Base-by-base conservation (phyloP, 1,140 invertebrate genomes). In the Diachasmimorpha longicaudata region DNA sequence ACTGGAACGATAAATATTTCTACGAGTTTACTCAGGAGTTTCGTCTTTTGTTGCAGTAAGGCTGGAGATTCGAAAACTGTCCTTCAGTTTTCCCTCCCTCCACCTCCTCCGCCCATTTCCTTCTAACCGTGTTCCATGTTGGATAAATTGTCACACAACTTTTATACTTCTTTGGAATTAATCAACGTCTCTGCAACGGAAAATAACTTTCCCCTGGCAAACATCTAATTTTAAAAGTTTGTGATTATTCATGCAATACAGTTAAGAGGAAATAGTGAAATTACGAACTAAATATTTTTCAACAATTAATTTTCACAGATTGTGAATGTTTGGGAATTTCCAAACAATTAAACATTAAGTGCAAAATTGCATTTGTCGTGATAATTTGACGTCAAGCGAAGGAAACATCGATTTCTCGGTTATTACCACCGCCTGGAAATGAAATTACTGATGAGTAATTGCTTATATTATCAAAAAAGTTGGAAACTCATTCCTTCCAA, bases 1-100 rank as follows among this genome's bases (percentile, higher is more conserved):
- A 70, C 69, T 70, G 21, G n/a, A 48, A 52, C 42, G 42, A 70
- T 70, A 70, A 70, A 70, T 70, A 70, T 70, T 70, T 70, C 42
- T 42, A 46, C 69, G 69, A 48, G 42, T 68, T 68, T 19, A n/a
- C 31, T 37, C 36, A 14, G n/a, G 66, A 37, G 66, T 68, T 68
- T 68, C 66, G 36, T 36, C 8, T 68, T 39, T 16, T 8, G 36
- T 14, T 16, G 23, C 36, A 16, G 66, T 68, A 63, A 63, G 4
- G 23, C 21, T 63, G 21, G 66, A 70, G 39, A 70, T 70, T 70
- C 69, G 69, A 46, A 70, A 70, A 63, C 58, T 63, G 58, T 63
- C 58, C 58, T 25, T 13, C 31, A 63, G 21, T 63, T 63, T 63
- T 63, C 58, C 31, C 58, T 13, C 19, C 1, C n/a, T 16, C 8